Base-by-base conservation (phyloP, 2,888 invertebrate species). In the Xylota sylvarum region DNA sequence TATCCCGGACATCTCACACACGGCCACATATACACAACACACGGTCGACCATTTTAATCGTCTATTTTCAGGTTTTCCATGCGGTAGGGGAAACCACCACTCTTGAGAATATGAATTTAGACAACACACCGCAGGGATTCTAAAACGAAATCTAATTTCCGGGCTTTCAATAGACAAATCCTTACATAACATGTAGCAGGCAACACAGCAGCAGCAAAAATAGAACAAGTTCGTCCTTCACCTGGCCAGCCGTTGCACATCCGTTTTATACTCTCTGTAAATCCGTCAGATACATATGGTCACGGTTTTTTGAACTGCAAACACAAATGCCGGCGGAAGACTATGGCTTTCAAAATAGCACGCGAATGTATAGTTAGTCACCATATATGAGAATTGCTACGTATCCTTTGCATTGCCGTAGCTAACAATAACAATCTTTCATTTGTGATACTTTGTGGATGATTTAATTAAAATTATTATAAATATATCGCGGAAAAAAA, bases 121-220 rank as follows among this genome's bases (percentile, higher is more conserved):
- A 72, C 77, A 78, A 77, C 62, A 72, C 32, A 64, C 82, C 77
- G 67, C 73, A 82, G 86, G 81, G 82, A 73, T 65, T 67, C 77
- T 56, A 73, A 82, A 82, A 62, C 73, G 67, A 86, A 86, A 82
- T 86, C 77, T 82, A 86, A 82, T 86, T 86, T 86, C 86, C 86
- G 86, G 86, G 40, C 72, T 77, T 82, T 86, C 73, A 74, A 73
- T 77, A 72, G 72, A 77, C 72, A 77, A 81, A 81, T 81, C 70
- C 81, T 77, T 77, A 70, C 79, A 72, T 37, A 60, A 55, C 46
- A 64, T 70, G 62, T 23, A 60, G 12, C 40, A 27, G 30, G 32
- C 14, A 72, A 9, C 52, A 48, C 50, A 67, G 5, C 56, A 50
- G 40, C 14, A 64, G 32, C 70, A 65, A 17, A 37, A 14, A 4